phyloP scores from a whole-genome alignment of 2,113 vertebrate species.

The Strix uralensis region DNA sequence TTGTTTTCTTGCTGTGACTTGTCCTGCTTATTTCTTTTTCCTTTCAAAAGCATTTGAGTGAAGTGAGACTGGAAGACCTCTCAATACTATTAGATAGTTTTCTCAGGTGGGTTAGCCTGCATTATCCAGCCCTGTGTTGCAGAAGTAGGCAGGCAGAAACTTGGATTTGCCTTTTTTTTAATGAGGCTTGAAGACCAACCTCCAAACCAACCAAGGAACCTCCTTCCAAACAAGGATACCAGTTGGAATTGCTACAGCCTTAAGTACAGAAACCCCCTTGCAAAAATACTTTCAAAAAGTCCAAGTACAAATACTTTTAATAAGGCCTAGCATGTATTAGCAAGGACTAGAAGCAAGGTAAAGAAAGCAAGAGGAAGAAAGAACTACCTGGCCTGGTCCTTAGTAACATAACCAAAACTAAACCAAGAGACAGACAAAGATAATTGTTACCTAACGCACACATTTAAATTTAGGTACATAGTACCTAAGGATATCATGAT shows the following conservation, averaged over 20 bases:
- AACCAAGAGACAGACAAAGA: not conserved
- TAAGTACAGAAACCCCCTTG: not conserved
- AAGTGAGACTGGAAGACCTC: not conserved
- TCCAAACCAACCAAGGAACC: not conserved
- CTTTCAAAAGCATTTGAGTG: not conserved
- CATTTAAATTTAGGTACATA: not conserved
- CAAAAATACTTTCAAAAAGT: not conserved
- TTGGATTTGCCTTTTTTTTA: not conserved
- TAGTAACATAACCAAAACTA: not conserved
- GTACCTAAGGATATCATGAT: not conserved
- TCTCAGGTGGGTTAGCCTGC: not conserved
- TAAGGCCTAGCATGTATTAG: not conserved
- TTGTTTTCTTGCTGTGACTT: not conserved
- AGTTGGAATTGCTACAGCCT: not conserved
- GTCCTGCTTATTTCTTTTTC: not conserved
- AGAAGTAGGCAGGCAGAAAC: not conserved
- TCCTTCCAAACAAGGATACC: not conserved
- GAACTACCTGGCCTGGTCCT: not conserved
- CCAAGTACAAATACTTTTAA: not conserved
- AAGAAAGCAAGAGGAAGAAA: not conserved
- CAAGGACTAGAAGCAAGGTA: not conserved
- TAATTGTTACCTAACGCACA: not conserved
- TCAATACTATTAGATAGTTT: not conserved
- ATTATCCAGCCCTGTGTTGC: not conserved
- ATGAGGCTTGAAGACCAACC: not conserved